These are phyloP conservation scores for Goniozus legneri DNA, from an alignment of 1,140 invertebrate genomes.

Conservation along the genomic window DNA sequence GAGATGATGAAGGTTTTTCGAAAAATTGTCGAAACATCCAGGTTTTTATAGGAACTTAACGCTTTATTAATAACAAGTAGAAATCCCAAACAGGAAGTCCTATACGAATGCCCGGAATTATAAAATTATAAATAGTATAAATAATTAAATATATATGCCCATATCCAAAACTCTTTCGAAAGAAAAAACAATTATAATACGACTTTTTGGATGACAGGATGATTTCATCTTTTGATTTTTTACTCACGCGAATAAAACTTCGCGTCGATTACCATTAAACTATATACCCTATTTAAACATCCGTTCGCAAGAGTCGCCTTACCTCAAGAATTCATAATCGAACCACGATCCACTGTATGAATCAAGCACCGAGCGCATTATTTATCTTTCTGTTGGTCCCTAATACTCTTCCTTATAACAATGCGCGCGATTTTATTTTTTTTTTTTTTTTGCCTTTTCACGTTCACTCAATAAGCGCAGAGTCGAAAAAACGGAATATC, in stretches of 20 bases:
- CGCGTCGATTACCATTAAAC: neutral
- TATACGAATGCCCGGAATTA: slow-evolving; percentile 44
- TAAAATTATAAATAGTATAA: slow-evolving; percentile 50
- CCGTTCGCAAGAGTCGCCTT: too few relatives aligned
- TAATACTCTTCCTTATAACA: slow-evolving; percentile 24
- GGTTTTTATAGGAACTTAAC: slow-evolving; percentile 40
- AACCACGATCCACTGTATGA: slow-evolving; percentile 33
- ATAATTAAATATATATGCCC: slow-evolving; percentile 35
- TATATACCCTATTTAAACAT: too few relatives aligned
- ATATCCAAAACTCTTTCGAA: too few relatives aligned
- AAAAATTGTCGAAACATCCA: neutral
- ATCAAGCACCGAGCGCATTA: slow-evolving; percentile 17
- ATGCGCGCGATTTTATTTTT: slow-evolving; percentile 1
- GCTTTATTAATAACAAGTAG: slow-evolving; percentile 44
- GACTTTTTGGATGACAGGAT: too few relatives aligned
- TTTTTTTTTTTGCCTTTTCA: slow-evolving; percentile 1
- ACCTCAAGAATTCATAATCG: too few relatives aligned
- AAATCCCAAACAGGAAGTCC: slow-evolving; percentile 36
- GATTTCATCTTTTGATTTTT: too few relatives aligned
- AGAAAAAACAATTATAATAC: too few relatives aligned
- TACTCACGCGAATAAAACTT: neutral
- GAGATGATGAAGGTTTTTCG: neutral
- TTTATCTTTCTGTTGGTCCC: slow-evolving; percentile 34
- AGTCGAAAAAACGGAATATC: slow-evolving; percentile 9
- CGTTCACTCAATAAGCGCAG: slow-evolving; percentile 2